Base-by-base conservation (phyloP, 1,140 invertebrate genomes). In the Lysiphlebus fabarum region DNA sequence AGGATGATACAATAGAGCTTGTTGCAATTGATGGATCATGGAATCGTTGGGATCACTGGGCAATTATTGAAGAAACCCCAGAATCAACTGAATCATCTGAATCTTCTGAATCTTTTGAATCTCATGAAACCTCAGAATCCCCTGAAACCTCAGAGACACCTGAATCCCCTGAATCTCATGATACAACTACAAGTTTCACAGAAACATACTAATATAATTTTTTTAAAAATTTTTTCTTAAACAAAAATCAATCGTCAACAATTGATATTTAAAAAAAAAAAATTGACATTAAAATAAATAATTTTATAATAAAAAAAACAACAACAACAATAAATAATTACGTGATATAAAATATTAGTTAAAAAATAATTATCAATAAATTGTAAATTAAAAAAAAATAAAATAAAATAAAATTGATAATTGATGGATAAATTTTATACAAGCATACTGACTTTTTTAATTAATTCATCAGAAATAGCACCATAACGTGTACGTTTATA, bases 41-140 rank as follows among this genome's bases (percentile, higher is more conserved):
- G 70, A 58, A 71, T 41, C 65, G 59, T n/a, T 73, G 67, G 70
- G 47, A 66, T 9, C 40, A 62, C 5, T 75, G 73, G 73, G 59
- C 69, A 7, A 40, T 51, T 4, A 65, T 56, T 9, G 45, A 64
- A 50, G 8, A 45, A 34, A 37, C 34, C 37, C 37, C n/a, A 38
- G 54, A 41, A 7, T n/a, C 53, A 0, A 5, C 43, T 34, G 26
- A 34, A 54, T n/a, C 37, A n/a, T n/a, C n/a, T n/a, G n/a, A n/a
- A n/a, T n/a, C n/a, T n/a, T n/a, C n/a, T n/a, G n/a, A n/a, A n/a
- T n/a, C n/a, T n/a, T n/a, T n/a, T n/a, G n/a, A n/a, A n/a, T n/a
- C n/a, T n/a, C n/a, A n/a, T n/a, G 8, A 45, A 34, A 37, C 34
- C 37, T 37, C n/a, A 38, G 54, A 41, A 7, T n/a, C 53, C 1